Evolutionary conservation across 2,888 invertebrate genomes (phyloP).

Genomic region (Agriotes lineatus): DNA sequence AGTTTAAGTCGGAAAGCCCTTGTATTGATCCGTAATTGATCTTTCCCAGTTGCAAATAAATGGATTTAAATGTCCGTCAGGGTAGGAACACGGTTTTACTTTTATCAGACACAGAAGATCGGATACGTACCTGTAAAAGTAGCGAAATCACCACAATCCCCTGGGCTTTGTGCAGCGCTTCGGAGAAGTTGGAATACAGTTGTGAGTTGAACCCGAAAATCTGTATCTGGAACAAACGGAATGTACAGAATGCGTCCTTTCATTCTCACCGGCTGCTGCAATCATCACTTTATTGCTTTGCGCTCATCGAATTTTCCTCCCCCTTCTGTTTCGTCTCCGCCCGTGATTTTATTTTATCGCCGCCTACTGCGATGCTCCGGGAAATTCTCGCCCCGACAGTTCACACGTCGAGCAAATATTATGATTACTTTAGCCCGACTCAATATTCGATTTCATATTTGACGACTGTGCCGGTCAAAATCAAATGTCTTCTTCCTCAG

Average conservation of each 20-base stretch:
- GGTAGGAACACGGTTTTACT: conserved; percentile 39
- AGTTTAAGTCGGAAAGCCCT: conserved; percentile 4
- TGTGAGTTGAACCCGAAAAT: conserved; percentile 98
- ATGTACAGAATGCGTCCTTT: conserved; percentile 55
- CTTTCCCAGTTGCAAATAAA: conserved; percentile 35
- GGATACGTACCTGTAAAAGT: conserved; percentile 86
- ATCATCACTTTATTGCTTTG: conserved; percentile 65
- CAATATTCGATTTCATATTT: conserved; percentile 63
- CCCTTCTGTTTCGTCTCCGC: conserved; percentile 59
- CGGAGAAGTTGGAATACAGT: conserved; percentile 95
- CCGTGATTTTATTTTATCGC: conserved; percentile 58
- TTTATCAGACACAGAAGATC: conserved; percentile 40
- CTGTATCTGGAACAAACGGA: conserved; percentile 86
- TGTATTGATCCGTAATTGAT: conserved; percentile 41
- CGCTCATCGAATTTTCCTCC: conserved; percentile 65
- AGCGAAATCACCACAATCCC: conserved; percentile 96
- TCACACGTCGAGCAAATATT: conserved; percentile 64
- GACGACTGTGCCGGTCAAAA: conserved; percentile 57
- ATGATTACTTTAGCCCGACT: conserved; percentile 63
- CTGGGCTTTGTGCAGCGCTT: conserved; percentile 93
- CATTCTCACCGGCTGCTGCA: conserved; percentile 60
- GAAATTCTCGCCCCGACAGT: conserved; percentile 51
- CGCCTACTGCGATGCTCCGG: conserved; percentile 48
- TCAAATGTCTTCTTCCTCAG: conserved; percentile 54
- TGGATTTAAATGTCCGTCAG: conserved; percentile 44